Base-by-base conservation (phyloP, 2,797 vertebrate genomes). In the Macrochelys suwanniensis region DNA sequence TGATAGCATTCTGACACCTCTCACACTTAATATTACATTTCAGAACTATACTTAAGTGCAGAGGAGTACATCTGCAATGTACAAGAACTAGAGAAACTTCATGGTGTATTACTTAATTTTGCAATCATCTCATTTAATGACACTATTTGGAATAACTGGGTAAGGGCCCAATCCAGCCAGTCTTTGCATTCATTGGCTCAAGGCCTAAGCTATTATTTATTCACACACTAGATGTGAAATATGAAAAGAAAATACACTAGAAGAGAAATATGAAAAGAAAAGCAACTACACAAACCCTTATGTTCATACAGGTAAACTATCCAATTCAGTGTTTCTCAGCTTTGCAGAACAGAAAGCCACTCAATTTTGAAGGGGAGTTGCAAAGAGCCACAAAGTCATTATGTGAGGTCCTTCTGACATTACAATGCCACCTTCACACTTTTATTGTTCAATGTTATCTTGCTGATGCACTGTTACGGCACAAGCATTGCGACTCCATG, bases 21-120 rank as follows among this genome's bases (percentile, higher is more conserved):
- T 92, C 87, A 80, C 78, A 11, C 25, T 56, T 31, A 33, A 86
- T 96, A 86, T 94, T 91, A 81, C 31, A 50, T 76, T 50, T 81
- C 42, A 83, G 87, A 89, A 61, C 50, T 65, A 71, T 87, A 9
- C 84, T 82, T 86, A 87, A 94, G 90, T 54, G 79, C 83, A 82
- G 90, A 45, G 6, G 5, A 92, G 65, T 23, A 5, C 15, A 89
- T 5, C 2, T 4, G 47, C 59, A 13, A 1, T 76, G 50, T 42
- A 56, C 19, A 53, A 90, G 80, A 74, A 61, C 5, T 76, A 74
- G 56, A 51, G 49, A 82, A 79, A 76, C 54, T 59, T 77, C 11
- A 59, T 37, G 53, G 26, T 57, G 45, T 8, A 31, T 5, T 81
- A 23, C 25, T 90, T 92, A 31, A 10, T 80, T 61, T 54, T 50